Percentiles rank a stretch among this genome's conserved stretches.
phyloP scores from a whole-genome alignment of 2,888 invertebrate genomes.

The Mesorhabditis sp. region DNA sequence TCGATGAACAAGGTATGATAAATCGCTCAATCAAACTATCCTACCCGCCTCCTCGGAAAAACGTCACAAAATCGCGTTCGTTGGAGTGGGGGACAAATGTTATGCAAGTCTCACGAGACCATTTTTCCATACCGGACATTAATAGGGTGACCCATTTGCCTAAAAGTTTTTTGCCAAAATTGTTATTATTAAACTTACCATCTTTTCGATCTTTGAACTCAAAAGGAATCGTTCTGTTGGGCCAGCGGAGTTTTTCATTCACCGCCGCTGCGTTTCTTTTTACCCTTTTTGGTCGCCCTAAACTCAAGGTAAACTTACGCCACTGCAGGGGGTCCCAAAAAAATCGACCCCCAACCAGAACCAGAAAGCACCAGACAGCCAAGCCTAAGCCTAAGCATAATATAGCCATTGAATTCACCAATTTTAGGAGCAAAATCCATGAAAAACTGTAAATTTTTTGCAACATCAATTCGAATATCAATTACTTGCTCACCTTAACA shows the following conservation, averaged over 20 bases:
- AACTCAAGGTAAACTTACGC: background rate
- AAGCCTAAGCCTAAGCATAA: too few species aligned
- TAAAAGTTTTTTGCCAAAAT: constrained; percentile 14
- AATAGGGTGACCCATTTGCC: constrained; percentile 33
- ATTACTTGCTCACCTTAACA: too few species aligned
- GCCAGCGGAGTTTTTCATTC: constrained; percentile 34
- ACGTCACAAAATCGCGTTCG: constrained; percentile 26
- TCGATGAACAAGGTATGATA: background rate
- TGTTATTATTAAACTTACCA: constrained; percentile 14
- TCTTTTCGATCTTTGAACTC: constrained; percentile 23
- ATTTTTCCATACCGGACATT: constrained; percentile 33
- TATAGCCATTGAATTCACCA: too few species aligned
- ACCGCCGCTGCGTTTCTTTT: constrained; percentile 31
- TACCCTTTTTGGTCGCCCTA: constrained; percentile 12
- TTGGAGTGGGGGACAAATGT: constrained; percentile 23
- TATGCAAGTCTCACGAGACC: constrained; percentile 41
- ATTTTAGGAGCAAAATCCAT: too few species aligned
- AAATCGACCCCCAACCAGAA: too few species aligned
- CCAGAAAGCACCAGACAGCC: too few species aligned
- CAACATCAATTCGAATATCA: too few species aligned
- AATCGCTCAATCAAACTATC: constrained; percentile 9
- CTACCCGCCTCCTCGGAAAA: constrained; percentile 33
- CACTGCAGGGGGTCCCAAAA: background rate
- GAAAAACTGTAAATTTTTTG: too few species aligned
- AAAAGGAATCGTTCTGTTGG: constrained; percentile 29